These are phyloP conservation scores for Parochlus steinenii DNA, from an alignment of 2,888 invertebrate species.

Conservation along the genomic window DNA sequence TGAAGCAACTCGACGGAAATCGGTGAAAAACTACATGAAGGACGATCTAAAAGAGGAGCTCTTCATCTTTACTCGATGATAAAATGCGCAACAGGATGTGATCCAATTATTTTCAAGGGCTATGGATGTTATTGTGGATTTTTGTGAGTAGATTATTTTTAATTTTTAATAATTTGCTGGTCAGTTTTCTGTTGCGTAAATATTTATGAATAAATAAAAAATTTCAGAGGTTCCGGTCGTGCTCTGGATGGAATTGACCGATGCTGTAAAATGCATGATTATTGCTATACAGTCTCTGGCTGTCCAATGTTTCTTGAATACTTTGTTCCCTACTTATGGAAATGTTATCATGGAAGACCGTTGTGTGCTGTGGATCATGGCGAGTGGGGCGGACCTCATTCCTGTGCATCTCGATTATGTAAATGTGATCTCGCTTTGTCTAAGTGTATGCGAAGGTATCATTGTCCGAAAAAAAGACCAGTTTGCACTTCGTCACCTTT, in stretches of 20 bases:
- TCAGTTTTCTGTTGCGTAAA: too few relatives aligned
- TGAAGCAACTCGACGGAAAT: constrained; percentile 25
- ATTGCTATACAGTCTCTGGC: constrained; percentile 63
- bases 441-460: constrained; percentile 56
- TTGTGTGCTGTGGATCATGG: constrained; percentile 54
- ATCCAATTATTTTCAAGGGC: constrained; percentile 67
- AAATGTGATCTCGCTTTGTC: constrained; percentile 69
- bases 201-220: too few relatives aligned
- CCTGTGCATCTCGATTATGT: constrained; percentile 64
- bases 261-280: constrained; percentile 73
- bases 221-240: constrained; percentile 62
- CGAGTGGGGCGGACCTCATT: constrained; percentile 38
- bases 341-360: constrained; percentile 59
- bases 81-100: constrained; percentile 68
- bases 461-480: constrained; percentile 54
- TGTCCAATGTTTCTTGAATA: constrained; percentile 70
- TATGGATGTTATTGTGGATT: constrained; percentile 87
- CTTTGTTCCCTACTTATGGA: constrained; percentile 78
- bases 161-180: too few relatives aligned
- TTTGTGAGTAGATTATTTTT: too few relatives aligned
- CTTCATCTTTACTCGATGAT: constrained; percentile 74
- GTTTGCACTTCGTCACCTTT: constrained; percentile 58
- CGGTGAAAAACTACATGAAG: constrained; percentile 24
- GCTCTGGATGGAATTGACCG: constrained; percentile 63
- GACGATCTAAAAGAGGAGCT: constrained; percentile 54